Base-by-base conservation (phyloP, 2,797 vertebrate genomes). In the Decapterus maruadsi region DNA sequence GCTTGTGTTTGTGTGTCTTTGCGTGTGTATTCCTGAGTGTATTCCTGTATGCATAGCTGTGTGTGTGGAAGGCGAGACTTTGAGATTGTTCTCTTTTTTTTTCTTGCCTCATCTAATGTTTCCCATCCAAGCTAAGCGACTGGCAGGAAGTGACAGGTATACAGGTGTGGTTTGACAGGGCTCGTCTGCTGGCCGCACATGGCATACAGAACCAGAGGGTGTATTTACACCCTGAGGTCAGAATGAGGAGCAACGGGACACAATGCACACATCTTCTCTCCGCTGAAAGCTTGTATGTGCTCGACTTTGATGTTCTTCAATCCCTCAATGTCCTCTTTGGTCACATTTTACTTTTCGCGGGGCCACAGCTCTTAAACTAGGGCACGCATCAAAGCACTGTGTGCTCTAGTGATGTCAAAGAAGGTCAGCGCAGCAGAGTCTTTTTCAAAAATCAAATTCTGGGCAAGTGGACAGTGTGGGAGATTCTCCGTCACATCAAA, bases 271-370 rank as follows among this genome's bases (percentile, higher is more conserved):
- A 0, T 11, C 53, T 38, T 64, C 66, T 72, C 51, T 85, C 73
- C 22, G 46, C 59, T 72, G 72, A 85, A 45, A 43, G 29, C 65
- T 46, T 53, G 77, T 68, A 19, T 86, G 81, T 78, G 71, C 74
- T 34, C 10, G 62, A 53, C 86, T 91, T 92, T 90, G 86, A 91
- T 89, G 87, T 87, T 78, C 80, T 86, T 78, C 86, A 72, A 79
- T 76, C 81, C 77, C 62, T 87, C 77, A 60, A 5, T 66, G 71
- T 90, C 74, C 53, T 77, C 86, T 88, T 70, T 87, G 86, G 88
- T 88, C 84, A 87, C 82, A 84, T 89, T 85, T 51, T 77, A 88
- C 82, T 72, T 84, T 56, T 80, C 82, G 77, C 68, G 69, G 80
- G 78, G 86, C 72, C 80, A 66, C 56, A 64, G 43, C 77, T 85